These are phyloP conservation scores for Pitta sordida DNA, from an alignment of 2,113 vertebrate genomes.

Conservation along the genomic window DNA sequence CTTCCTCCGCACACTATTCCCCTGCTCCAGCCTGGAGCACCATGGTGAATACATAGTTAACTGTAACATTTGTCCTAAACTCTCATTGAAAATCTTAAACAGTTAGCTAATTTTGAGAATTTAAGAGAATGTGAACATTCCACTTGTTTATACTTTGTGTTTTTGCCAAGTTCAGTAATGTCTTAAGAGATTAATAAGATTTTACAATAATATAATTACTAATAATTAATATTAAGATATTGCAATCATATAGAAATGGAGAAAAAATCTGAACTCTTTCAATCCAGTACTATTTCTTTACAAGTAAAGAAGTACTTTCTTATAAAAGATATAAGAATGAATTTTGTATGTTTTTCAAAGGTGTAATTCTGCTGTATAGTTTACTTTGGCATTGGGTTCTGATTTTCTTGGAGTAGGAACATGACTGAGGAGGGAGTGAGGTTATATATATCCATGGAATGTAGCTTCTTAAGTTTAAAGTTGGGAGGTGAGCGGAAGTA, in stretches of 20 bases:
- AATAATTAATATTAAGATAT: background rate
- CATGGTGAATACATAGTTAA: background rate
- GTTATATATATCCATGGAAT: background rate
- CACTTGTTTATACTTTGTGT: background rate
- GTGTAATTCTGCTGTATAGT: background rate
- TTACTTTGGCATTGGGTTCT: background rate
- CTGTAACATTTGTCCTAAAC: background rate
- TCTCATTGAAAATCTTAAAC: background rate
- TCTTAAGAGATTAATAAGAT: background rate
- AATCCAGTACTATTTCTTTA: background rate
- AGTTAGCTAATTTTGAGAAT: background rate
- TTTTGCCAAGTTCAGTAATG: background rate
- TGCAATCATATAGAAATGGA: background rate
- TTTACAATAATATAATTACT: background rate
- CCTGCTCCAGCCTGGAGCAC: background rate
- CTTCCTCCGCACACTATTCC: background rate
- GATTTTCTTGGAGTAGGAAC: background rate
- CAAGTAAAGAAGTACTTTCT: background rate
- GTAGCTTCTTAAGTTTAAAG: background rate
- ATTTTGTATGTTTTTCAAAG: background rate
- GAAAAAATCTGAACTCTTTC: fast-evolving
- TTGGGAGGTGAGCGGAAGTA: background rate
- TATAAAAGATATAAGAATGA: background rate
- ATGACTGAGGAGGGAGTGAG: background rate
- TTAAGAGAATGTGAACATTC: background rate